Evolutionary conservation across 2,888 invertebrate species (phyloP).

Genomic region (Coelinius sp.): DNA sequence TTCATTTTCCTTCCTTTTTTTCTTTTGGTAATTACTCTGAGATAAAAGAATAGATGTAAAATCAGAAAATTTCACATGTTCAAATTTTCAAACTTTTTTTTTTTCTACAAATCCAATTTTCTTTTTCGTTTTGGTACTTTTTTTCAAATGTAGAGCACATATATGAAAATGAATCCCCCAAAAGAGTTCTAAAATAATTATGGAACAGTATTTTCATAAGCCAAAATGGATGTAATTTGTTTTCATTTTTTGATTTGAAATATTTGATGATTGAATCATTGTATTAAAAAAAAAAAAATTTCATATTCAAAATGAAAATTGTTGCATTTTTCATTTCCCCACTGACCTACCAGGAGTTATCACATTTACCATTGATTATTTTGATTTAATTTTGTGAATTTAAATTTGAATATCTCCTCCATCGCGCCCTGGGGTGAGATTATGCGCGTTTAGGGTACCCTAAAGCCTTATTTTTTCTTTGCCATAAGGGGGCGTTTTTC

Average conservation of each 20-base stretch:
- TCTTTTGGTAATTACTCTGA: conserved; percentile 16
- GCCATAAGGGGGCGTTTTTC: no score
- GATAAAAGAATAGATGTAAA: no score
- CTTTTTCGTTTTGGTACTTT: not conserved
- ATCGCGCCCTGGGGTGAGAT: no score
- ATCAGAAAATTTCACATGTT: not conserved
- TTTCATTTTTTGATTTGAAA: not conserved
- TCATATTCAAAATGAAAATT: not conserved
- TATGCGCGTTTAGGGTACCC: no score
- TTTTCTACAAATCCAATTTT: not conserved
- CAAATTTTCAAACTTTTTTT: not conserved
- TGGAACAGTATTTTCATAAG: conserved; percentile 20
- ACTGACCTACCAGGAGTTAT: not conserved
- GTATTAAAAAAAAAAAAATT: not conserved
- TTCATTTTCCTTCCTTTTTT: conserved; percentile 8
- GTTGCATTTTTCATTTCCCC: not conserved
- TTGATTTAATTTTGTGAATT: no score
- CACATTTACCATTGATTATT: no score
- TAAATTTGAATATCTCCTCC: no score
- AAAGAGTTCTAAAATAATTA: conserved; percentile 3
- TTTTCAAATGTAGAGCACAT: not conserved
- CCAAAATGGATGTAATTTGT: not conserved
- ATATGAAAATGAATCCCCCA: not conserved
- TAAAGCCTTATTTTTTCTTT: no score
- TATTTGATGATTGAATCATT: not conserved